Base-by-base conservation (phyloP, 2,888 invertebrate genomes). In the Callyntrura sp. region DNA sequence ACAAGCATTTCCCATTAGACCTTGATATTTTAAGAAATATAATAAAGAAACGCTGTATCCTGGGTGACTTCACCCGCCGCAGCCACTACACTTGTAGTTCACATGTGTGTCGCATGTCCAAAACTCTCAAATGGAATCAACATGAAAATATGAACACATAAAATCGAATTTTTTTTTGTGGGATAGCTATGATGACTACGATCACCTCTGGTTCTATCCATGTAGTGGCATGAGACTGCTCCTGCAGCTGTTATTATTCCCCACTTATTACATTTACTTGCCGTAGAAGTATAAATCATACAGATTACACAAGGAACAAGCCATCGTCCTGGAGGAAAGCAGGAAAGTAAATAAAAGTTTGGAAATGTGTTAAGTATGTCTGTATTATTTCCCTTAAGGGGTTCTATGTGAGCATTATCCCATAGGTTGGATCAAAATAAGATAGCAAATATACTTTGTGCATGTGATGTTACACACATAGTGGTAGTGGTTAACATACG, bases 1-100 rank as follows among this genome's bases (percentile, higher is more conserved):
- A 85, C 90, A 90, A 90, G 90, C 62, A 86, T 90, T 90, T 86
- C 90, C 90, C 90, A 90, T 90, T 90, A 90, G 85, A 82, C 60
- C 85, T 83, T 88, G 88, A 88, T 82, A 88, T 83, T 73, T 78
- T 55, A 55, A 55, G 55, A 57, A 78, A 78, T 55, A 35, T 35
- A 35, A 35, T 35, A 35, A 4, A n/a, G 43, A 11, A 43, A n/a
- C 25, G 20, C 20, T 43, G 43, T 35, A 35, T 35, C 35, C 35
- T 35, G 35, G 35, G 35, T 35, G 35, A 35, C 35, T 35, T 35
- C 2, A 35, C 3, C 35, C 43, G 8, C 25, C 23, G 1, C 23
- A 25, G 25, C 23, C 25, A 11, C 25, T n/a, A n/a, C 9, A 25
- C 14, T 12, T 51, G 45, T 51, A 76, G 48, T 45, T 76, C 73